Evolutionary conservation across 2,797 vertebrate genomes (phyloP).

Genomic region (Gymnodraco acuticeps): DNA sequence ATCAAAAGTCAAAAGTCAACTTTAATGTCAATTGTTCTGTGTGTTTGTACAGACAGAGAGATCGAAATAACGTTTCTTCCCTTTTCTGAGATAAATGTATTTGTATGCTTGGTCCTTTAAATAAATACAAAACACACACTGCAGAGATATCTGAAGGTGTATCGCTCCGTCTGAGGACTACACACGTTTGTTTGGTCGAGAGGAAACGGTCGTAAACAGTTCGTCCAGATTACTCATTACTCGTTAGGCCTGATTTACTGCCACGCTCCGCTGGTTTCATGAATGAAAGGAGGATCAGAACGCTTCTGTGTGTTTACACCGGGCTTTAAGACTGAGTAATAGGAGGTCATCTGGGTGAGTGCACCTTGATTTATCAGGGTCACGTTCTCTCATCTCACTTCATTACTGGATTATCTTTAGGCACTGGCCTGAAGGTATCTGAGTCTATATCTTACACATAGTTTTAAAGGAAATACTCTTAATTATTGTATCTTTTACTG

Average conservation of each 20-base stretch:
- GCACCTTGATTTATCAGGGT: constrained; percentile 17
- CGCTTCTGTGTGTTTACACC: constrained; percentile 10
- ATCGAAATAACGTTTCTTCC: too few species aligned
- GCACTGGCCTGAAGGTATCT: constrained; percentile 9
- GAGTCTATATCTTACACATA: constrained; percentile 3
- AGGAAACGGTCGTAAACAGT: constrained; percentile 52
- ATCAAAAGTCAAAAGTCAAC: too few species aligned
- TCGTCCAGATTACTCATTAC: constrained; percentile 45
- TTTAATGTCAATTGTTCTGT: too few species aligned
- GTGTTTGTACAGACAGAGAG: too few species aligned
- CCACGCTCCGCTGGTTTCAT: constrained; percentile 31
- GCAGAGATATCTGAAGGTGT: constrained; percentile 7
- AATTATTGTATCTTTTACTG: too few species aligned
- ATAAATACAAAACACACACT: constrained; percentile 13
- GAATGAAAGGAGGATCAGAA: constrained; percentile 36
- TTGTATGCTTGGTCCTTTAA: too few species aligned
- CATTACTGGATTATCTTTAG: constrained; percentile 9
- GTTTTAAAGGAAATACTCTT: constrained; percentile 2
- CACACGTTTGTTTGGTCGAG: constrained; percentile 29
- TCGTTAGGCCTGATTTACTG: constrained; percentile 58
- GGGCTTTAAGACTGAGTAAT: constrained; percentile 23
- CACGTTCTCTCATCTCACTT: constrained; percentile 6
- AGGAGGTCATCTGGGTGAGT: constrained; percentile 33
- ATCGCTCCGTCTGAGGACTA: not conserved
- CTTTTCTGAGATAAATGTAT: too few species aligned